Base-by-base conservation (phyloP, 64 coral and sea anemone genomes). In the Anthopleura sola region DNA sequence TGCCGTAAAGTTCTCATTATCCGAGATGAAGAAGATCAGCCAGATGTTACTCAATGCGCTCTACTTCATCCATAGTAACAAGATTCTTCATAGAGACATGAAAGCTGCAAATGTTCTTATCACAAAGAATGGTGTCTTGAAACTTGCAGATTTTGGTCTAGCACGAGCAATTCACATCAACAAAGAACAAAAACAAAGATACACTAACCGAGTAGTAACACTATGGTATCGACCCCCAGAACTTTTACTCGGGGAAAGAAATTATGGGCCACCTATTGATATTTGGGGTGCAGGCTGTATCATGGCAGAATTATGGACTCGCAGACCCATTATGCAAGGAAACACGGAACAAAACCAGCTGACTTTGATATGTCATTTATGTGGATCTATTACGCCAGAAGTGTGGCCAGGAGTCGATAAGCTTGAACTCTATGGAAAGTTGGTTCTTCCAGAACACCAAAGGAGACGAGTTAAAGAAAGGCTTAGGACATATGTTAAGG, bases 11-110 rank as follows among this genome's bases (percentile, higher is more conserved):
- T 99, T 99, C 81, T 89, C 87, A 3, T 55, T 80, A 39, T 87
- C 89, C 8, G 97, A 99, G 93, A 95, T 99, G 86, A 99, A 99
- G 75, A 99, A 99, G 75, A 55, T 99, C 36, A 88, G 85, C 32
- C 97, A 99, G 86, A 99, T 99, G 97, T 79, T 99, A 64, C 51
- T 99, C 38, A 99, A 99, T 90, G 97, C 97, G 48, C 75, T 99
- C n/a, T 99, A 95, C 90, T 99, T 92, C 87, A 99, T 99, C 66
- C 97, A 99, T 86, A 99, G 93, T 37, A 99, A 99, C 90, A 99
- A 99, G 77, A 99, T 99, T 28, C 82, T 99, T 11, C 97, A 99
- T 37, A 68, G 97, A 83, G 97, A 99, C 50, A 99, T 99, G 97
- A 99, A 99, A 82, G 97, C 97, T 85, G 90, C 97, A 31, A 99